Base-by-base conservation (phyloP, 2,888 invertebrate genomes). In the Panzeria rudis region DNA sequence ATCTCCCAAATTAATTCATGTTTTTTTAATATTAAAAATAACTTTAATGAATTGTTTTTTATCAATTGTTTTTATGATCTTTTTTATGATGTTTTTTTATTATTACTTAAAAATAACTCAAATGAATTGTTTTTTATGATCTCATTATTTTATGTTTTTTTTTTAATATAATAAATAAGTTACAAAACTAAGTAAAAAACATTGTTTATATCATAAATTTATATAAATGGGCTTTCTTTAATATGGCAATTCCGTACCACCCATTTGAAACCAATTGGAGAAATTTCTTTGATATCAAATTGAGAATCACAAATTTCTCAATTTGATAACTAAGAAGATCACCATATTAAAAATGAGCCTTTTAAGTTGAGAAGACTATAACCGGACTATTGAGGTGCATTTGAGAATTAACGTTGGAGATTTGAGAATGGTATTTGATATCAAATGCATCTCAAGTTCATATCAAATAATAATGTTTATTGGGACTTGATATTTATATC, bases 381-480 rank as follows among this genome's bases (percentile, higher is more conserved):
- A 56, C 29, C 56, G 56, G 56, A 56, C 56, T 56, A 56, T 56
- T 56, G 56, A 29, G 56, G 29, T 23, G 32, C 29, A 56, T 56
- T 56, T 56, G 56, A 56, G 44, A 47, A 47, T 47, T 47, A 47
- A 47, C 44, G 44, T 47, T 47, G 44, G 44, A 47, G 44, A 47
- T 66, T 20, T 76, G 56, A 66, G 56, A 76, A 77, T 68, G 59
- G 68, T 59, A 77, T 68, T 25, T 56, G 56, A 41, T 68, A 56
- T 59, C 59, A 25, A 59, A 71, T 35, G 35, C 35, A 35, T 35
- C 35, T 35, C 35, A 35, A 35, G 35, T 35, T 35, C 4, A 35
- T 35, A 35, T 35, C 35, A 35, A 35, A 35, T 7, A 35, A 35
- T 35, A 35, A 35, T 35, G 35, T 35, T 35, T 35, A 35, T 29